A percentile compares a stretch with the other conserved stretches of the same genome.
phyloP scores from a whole-genome alignment of 2,113 vertebrate species.

The Dipodomys merriami region DNA sequence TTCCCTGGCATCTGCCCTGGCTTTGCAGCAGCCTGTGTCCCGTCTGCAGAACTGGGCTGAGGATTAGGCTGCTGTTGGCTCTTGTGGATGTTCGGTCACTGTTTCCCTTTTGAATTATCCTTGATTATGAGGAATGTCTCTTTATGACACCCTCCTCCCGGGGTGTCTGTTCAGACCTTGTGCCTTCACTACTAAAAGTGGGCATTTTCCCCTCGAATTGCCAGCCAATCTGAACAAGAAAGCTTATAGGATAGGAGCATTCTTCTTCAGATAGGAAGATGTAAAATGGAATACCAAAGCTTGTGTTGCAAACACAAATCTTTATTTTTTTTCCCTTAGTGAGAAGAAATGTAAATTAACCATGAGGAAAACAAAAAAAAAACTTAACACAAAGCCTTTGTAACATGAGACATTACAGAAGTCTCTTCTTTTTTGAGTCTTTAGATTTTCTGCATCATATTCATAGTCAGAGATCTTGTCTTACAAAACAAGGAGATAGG shows the following conservation, averaged over 20 bases:
- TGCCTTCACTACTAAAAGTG: conserved; percentile 34
- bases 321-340: conserved; percentile 15
- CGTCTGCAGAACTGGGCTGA: conserved; percentile 88
- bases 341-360: conserved; percentile 1
- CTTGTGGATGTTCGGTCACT: conserved; percentile 84
- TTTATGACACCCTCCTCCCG: conserved; percentile 79
- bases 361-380: conserved; percentile 18
- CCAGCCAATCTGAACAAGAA: conserved; percentile 29
- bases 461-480: neutral
- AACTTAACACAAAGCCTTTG: neutral
- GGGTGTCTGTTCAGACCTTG: conserved; percentile 46
- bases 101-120: conserved; percentile 89
- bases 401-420: neutral
- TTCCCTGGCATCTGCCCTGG: conserved; percentile 90
- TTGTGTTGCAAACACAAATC: conserved; percentile 14
- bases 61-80: conserved; percentile 89
- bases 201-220: conserved; percentile 64
- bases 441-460: neutral
- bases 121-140: conserved; percentile 87
- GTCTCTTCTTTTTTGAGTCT: neutral
- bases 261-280: conserved; percentile 58
- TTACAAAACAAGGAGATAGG: neutral
- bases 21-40: conserved; percentile 88
- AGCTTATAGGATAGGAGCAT: conserved; percentile 44
- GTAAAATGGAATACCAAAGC: conserved; percentile 57